Evolutionary conservation across 2,888 invertebrate species (phyloP), one percentile per base, ranked within the genome.

Genomic region (Thera obeliscata): DNA sequence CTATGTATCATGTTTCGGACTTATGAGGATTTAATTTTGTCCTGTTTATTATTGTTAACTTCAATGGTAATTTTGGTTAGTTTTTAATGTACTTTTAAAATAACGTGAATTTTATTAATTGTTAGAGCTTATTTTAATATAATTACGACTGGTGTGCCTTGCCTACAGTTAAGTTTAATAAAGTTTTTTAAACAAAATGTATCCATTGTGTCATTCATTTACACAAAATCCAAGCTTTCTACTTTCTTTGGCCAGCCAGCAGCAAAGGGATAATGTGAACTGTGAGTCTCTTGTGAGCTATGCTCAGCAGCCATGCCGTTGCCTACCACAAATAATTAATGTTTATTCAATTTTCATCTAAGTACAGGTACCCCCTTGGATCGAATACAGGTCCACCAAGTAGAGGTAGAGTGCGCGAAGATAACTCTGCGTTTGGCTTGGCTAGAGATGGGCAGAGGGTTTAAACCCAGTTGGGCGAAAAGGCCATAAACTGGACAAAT

Each of bases 131-230:
- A 52, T 52, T 57, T 52, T 38, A 55, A 50, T 12, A 60, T 60
- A 63, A 54, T 43, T 62, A 62, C 43, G 55, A 59, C 62, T 62
- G 56, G 56, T 56, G 48, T 56, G 56, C 41, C 41, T 63, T 57
- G 50, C 61, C 48, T 56, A 63, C 48, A 63, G 49, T 56, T 61
- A 61, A 56, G 35, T 57, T 56, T 49, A 61, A 57, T 63, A 63
- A 63, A 63, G 50, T 52, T 22, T 49, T 50, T 52, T 33, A 8
- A 33, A 52, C 9, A 33, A 52, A 33, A 33, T 22, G 6, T 1
- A 12, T 7, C 22, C n/a, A n/a, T n/a, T n/a, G n/a, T 33, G 22
- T 6, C 7, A 3, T 33, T 52, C 2, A 6, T 52, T 52, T 22
- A 2, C 48, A 9, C n/a, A 2, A 48, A 4, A 0, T n/a, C n/a